A percentile compares a stretch with the other conserved stretches of the same genome.
Conservation (phyloP, 2,797 vertebrate species). For the Apogon talboti region DNA sequence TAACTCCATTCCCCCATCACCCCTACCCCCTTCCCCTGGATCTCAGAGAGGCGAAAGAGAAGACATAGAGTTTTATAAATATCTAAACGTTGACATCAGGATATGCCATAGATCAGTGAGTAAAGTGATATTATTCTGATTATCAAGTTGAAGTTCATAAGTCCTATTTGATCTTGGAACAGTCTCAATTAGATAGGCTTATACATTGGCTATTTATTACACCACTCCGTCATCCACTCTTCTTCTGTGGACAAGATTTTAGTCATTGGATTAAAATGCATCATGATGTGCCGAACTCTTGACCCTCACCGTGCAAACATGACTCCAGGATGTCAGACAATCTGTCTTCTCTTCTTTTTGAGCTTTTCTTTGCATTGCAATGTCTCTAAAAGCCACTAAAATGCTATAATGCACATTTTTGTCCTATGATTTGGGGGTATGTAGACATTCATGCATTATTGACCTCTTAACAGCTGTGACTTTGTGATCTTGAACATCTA, state of each 20-base stretch:
- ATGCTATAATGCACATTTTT: conserved; percentile 57
- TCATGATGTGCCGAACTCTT: conserved; percentile 48
- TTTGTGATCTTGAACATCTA: conserved; percentile 62
- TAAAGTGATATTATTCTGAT: background rate
- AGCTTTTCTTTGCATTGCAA: conserved; percentile 41
- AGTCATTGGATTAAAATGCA: conserved; percentile 27
- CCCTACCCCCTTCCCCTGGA: conserved; percentile 33
- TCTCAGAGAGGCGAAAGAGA: conserved; percentile 8
- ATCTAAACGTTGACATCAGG: conserved; percentile 4
- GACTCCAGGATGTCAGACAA: conserved; percentile 41
- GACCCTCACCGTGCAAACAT: conserved; percentile 15
- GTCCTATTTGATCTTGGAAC: background rate
- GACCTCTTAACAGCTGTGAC: conserved; percentile 46
- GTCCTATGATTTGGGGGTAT: conserved; percentile 63
- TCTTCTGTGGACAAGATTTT: conserved; percentile 10
- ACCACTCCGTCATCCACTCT: background rate
- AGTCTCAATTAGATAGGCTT: conserved; percentile 16
- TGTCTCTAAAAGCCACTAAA: conserved; percentile 42
- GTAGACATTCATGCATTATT: conserved; percentile 63
- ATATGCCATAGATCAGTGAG: conserved; percentile 29
- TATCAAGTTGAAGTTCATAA: conserved; percentile 1
- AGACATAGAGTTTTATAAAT: background rate
- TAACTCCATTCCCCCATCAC: conserved; percentile 22
- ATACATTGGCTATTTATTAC: background rate
- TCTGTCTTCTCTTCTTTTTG: conserved; percentile 32